These are phyloP conservation scores for Phaethornis superciliosus DNA, from an alignment of 2,113 vertebrate species.

Conservation along the genomic window DNA sequence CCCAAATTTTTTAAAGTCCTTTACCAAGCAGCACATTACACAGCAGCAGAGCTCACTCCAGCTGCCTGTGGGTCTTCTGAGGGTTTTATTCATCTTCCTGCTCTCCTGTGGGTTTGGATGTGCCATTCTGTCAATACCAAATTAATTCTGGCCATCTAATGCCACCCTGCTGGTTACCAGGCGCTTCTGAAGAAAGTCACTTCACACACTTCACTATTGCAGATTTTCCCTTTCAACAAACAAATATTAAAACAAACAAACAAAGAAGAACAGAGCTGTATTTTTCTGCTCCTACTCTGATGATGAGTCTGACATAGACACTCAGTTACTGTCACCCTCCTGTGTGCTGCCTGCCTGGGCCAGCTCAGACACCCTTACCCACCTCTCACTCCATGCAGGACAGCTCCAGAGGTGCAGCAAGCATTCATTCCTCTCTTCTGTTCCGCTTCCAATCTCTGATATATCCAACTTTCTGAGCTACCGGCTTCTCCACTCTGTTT, in stretches of 20 bases:
- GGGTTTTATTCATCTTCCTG: background rate
- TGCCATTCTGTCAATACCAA: background rate
- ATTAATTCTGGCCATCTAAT: background rate
- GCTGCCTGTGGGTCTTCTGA: background rate
- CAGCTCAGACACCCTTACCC: background rate
- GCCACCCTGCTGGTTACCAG: background rate
- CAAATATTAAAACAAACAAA: background rate
- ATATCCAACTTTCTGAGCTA: background rate
- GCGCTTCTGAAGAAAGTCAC: background rate
- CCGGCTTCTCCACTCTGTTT: background rate
- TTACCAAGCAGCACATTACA: rapidly evolving
- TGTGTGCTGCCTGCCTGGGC: background rate
- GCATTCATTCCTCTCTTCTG: background rate
- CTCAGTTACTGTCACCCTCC: background rate
- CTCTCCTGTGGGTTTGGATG: background rate
- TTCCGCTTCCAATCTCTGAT: rapidly evolving
- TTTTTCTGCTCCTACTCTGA: background rate
- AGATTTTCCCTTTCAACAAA: background rate
- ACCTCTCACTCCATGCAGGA: rapidly evolving
- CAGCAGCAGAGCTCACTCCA: background rate
- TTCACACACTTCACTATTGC: background rate
- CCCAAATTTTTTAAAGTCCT: background rate
- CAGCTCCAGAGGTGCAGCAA: rapidly evolving
- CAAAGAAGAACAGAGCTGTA: rapidly evolving
- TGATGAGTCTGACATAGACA: background rate